Base-by-base conservation (phyloP, 2,888 invertebrate species). In the Eueremaeus valkanovi region DNA sequence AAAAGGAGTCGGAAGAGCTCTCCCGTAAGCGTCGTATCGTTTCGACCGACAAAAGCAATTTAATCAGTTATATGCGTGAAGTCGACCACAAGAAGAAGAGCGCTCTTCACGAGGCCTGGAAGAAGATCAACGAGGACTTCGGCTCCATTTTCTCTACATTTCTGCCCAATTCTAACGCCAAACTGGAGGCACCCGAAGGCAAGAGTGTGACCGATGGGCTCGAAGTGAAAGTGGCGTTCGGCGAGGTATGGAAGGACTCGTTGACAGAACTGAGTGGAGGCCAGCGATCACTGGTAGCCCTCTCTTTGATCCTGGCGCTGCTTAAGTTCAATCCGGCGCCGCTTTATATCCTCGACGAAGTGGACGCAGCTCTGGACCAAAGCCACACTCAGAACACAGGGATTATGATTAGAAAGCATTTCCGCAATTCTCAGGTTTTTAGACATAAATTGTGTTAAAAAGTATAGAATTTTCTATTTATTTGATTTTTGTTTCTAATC, bases 351-450 rank as follows among this genome's bases (percentile, higher is more conserved):
- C 87, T 99, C 81, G 99, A 99, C 84, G 99, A 99, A 86, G 95
- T 99, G 73, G 99, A 99, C 84, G 97, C 99, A 0, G 99, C 98
- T 11, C 87, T 99, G 33, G 99, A 99, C 86, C 88, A 97, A 79
- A 94, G 93, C 8, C 99, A 99, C 84, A 99, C 99, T 16, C 97
- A 98, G 85, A 99, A 99, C 85, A 98, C 99, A 82, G 98, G 98
- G 3, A 88, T 89, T 80, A 97, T 99, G 95, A 87, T 99, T 70
- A 91, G 91, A 82, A 86, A 88, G 18, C 94, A 95, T 84, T 97
- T 97, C 83, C 90, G 88, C 79, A 89, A 90, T 82, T 95, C 95
- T 33, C 92, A 92, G 87, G 90, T 90, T 55, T 51, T 13, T 8
- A 13, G 8, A 74, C 11, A 29, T 18, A 9, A 58, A 13, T 29